Evolutionary conservation across 2,113 vertebrate genomes (phyloP).

Genomic region (Pachyramphus minor): DNA sequence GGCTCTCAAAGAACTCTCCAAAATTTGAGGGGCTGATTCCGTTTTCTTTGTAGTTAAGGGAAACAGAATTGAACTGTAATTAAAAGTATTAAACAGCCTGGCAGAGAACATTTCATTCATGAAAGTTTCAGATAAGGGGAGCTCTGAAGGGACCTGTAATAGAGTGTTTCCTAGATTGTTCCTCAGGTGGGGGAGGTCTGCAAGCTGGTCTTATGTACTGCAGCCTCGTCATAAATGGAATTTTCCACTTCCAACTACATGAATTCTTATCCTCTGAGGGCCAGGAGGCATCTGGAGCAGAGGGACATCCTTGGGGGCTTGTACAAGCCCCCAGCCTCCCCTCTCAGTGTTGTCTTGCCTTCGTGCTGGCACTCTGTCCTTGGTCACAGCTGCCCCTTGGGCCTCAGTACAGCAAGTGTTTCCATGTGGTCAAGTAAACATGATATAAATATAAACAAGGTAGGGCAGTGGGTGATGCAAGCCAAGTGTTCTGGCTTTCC

Average conservation of each 20-base stretch:
- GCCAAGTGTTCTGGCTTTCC: neutral
- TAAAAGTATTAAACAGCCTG: neutral
- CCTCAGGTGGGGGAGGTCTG: neutral
- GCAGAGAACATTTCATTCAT: neutral
- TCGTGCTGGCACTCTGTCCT: neutral
- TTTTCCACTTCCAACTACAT: neutral
- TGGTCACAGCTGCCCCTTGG: neutral
- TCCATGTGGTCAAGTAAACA: neutral
- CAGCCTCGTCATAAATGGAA: neutral
- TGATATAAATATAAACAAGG: neutral
- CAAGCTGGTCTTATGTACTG: neutral
- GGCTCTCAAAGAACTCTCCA: neutral
- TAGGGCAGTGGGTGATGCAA: neutral
- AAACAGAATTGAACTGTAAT: constrained; percentile 11
- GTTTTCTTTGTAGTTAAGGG: neutral
- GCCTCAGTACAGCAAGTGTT: neutral
- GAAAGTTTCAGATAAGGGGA: neutral
- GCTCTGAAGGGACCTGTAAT: neutral
- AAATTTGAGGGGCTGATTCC: neutral
- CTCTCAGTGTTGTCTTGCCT: neutral
- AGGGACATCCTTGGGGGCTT: neutral
- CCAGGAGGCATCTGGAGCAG: neutral
- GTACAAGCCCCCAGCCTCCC: neutral
- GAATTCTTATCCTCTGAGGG: neutral
- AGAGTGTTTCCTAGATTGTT: neutral